These are phyloP conservation scores for Pterocles gutturalis DNA, from an alignment of 2,113 vertebrate species.

Conservation along the genomic window DNA sequence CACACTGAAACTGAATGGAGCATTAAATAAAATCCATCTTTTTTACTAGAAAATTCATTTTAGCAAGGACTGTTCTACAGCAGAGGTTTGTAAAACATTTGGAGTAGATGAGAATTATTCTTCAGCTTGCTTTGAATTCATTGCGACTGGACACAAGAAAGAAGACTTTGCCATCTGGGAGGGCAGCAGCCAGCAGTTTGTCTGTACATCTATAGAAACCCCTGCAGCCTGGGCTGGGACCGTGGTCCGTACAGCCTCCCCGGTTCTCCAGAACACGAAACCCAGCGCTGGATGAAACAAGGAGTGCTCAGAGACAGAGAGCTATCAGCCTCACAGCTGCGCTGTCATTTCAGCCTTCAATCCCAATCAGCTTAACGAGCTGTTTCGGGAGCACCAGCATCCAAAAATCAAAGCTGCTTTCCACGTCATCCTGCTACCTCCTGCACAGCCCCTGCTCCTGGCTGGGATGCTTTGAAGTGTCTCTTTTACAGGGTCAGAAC, in stretches of 20 bases:
- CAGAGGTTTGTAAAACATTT: neutral
- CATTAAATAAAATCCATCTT: neutral
- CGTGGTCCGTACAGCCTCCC: rapidly evolving
- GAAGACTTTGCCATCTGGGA: neutral
- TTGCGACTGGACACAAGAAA: neutral
- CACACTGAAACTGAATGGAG: neutral
- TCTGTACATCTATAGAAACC: neutral
- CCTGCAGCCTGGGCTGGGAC: neutral
- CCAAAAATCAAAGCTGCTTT: neutral
- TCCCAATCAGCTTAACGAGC: neutral
- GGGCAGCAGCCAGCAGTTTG: neutral
- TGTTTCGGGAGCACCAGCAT: neutral
- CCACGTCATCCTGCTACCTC: neutral
- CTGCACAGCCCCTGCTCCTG: rapidly evolving
- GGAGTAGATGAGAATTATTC: neutral
- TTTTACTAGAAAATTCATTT: neutral
- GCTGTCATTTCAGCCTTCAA: neutral
- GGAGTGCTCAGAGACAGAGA: neutral
- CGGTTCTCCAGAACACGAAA: neutral
- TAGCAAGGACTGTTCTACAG: neutral
- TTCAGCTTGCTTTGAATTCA: neutral
- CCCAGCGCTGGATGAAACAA: neutral
- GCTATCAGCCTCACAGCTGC: neutral
- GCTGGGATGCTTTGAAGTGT: no score
- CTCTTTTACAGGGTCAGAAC: neutral